Evolutionary conservation across 2,113 vertebrate genomes (phyloP).

Genomic region (Pedionomus torquatus): DNA sequence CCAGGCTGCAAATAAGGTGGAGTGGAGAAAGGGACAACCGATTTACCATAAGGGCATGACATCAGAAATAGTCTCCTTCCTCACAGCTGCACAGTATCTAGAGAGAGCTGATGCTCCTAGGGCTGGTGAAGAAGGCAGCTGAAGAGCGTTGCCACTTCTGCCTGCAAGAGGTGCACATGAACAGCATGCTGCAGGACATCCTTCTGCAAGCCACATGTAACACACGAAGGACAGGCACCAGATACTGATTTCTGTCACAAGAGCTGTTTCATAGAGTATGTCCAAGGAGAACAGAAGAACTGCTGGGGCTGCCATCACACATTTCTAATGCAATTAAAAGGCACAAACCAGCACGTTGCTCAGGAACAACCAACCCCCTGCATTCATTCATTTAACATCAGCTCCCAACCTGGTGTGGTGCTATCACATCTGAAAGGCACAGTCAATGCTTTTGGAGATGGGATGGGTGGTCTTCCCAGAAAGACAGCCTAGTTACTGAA

Average conservation of each 20-base stretch:
- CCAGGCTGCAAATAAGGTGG: background rate
- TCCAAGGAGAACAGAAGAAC: background rate
- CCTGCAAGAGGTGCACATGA: background rate
- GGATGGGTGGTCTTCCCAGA: background rate
- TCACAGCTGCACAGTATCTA: background rate
- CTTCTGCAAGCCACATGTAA: background rate
- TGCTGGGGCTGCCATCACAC: background rate
- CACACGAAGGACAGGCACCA: accelerated
- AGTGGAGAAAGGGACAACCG: background rate
- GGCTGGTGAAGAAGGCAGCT: background rate
- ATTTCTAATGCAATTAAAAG: background rate
- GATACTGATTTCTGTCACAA: background rate
- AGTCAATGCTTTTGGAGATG: background rate
- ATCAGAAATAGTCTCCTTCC: background rate
- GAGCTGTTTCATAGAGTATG: background rate
- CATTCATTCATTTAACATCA: background rate
- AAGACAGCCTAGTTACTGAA: background rate
- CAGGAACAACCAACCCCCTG: background rate
- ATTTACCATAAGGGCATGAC: background rate
- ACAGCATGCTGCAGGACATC: background rate
- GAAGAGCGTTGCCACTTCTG: no score
- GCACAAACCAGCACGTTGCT: background rate
- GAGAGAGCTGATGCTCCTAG: background rate
- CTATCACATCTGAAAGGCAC: background rate
- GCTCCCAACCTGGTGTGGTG: background rate